These are phyloP conservation scores for Danaus chrysippus DNA, from an alignment of 2,888 invertebrate genomes.

Conservation along the genomic window DNA sequence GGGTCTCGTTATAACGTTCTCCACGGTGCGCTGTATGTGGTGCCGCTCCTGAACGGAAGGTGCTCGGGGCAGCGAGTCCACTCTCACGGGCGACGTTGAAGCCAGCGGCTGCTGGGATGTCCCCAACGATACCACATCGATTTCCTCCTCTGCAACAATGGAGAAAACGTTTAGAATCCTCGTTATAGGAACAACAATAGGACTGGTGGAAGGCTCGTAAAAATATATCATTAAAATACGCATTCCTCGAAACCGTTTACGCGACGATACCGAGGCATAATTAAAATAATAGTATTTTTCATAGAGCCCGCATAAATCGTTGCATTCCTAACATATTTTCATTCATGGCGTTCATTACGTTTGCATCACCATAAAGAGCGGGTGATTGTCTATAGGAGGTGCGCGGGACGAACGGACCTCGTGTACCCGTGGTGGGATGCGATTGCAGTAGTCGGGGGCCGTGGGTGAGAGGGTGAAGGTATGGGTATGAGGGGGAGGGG, in stretches of 20 bases:
- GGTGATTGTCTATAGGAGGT: constrained; percentile 54
- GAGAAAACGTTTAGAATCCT: constrained; percentile 40
- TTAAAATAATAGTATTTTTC: constrained; percentile 4
- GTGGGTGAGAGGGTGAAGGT: constrained; percentile 49
- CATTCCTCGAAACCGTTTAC: not conserved
- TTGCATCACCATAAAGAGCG: constrained; percentile 65
- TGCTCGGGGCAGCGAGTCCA: constrained; percentile 81
- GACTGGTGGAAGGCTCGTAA: not conserved
- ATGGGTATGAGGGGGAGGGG: constrained; percentile 52
- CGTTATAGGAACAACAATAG: constrained; percentile 7
- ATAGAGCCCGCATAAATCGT: constrained; percentile 44
- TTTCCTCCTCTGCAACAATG: constrained; percentile 88
- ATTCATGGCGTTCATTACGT: constrained; percentile 63
- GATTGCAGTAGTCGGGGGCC: constrained; percentile 68
- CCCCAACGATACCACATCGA: constrained; percentile 88
- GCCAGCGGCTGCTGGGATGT: constrained; percentile 51
- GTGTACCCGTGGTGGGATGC: constrained; percentile 64
- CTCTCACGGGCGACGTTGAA: constrained; percentile 52
- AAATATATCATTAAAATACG: constrained; percentile 3
- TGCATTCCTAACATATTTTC: constrained; percentile 53
- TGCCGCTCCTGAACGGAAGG: constrained; percentile 84
- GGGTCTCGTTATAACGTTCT: constrained; percentile 72
- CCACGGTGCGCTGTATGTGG: constrained; percentile 81
- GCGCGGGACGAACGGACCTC: constrained; percentile 46
- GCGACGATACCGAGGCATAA: not conserved